These are phyloP conservation scores for Andricus curvator DNA, from an alignment of 2,888 invertebrate species.

Conservation along the genomic window DNA sequence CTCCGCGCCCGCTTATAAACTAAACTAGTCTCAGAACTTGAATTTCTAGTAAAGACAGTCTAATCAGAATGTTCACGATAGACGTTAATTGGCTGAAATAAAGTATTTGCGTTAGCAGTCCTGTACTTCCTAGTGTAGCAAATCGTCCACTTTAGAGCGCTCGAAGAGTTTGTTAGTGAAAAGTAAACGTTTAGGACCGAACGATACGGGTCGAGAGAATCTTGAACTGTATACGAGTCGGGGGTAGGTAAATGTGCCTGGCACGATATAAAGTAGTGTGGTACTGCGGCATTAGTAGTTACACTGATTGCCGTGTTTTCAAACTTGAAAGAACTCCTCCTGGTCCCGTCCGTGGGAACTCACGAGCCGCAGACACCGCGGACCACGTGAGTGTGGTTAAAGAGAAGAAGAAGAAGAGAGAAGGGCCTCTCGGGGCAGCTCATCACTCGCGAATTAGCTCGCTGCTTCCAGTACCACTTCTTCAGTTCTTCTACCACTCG, in stretches of 20 bases:
- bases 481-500: slow-evolving; percentile 48
- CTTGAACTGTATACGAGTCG: slow-evolving; percentile 30
- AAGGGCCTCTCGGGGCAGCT: slow-evolving; percentile 56
- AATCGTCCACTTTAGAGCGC: slow-evolving; percentile 12
- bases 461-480: slow-evolving; percentile 62
- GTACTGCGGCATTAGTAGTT: slow-evolving; percentile 73
- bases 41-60: too few relatives aligned
- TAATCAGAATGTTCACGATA: too few relatives aligned
- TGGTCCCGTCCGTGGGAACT: slow-evolving; percentile 73
- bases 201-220: slow-evolving; percentile 57
- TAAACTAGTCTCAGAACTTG: too few relatives aligned
- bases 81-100: too few relatives aligned
- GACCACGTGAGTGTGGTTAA: slow-evolving; percentile 53
- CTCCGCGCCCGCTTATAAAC: too few relatives aligned
- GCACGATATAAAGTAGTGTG: slow-evolving; percentile 59
- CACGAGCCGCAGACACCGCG: slow-evolving; percentile 66
- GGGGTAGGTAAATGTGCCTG: slow-evolving; percentile 43
- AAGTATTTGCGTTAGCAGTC: background rate
- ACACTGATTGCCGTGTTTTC: slow-evolving; percentile 76
- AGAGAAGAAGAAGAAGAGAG: slow-evolving; percentile 38
- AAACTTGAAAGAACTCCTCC: slow-evolving; percentile 74
- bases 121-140: background rate
- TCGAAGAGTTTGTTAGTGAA: slow-evolving; percentile 23
- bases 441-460: slow-evolving; percentile 71
- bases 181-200: slow-evolving; percentile 34